Evolutionary conservation across 2,797 vertebrate genomes (phyloP).

Genomic region (Carapus acus): DNA sequence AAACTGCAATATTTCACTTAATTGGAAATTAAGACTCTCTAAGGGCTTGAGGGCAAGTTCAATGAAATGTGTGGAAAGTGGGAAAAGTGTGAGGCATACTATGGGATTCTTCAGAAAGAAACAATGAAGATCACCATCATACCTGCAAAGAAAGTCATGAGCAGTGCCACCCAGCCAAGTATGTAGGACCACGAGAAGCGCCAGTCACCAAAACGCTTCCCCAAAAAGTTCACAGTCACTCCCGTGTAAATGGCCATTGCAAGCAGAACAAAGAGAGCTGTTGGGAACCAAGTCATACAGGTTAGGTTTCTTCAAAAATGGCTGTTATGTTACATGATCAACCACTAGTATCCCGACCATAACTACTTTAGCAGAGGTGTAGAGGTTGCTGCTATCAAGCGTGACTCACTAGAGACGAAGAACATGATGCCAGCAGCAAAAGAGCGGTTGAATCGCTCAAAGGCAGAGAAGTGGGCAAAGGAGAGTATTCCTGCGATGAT

Average conservation of each 20-base stretch:
- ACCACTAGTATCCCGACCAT: no score
- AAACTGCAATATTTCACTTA: no score
- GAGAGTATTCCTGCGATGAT: conserved; percentile 81
- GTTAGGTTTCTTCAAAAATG: no score
- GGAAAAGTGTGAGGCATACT: no score
- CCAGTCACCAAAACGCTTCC: conserved; percentile 83
- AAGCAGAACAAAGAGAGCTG: conserved; percentile 79
- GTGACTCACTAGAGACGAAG: conserved; percentile 79
- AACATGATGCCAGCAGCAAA: conserved; percentile 84
- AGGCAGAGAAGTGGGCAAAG: conserved; percentile 78
- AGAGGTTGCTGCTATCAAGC: no score
- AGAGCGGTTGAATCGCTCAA: conserved; percentile 80
- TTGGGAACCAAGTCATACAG: no score
- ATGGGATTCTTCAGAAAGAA: no score
- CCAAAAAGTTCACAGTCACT: conserved; percentile 82
- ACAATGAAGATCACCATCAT: background rate
- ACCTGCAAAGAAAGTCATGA: conserved; percentile 89
- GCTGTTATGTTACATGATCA: no score
- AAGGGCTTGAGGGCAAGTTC: no score
- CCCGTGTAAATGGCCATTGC: conserved; percentile 85
- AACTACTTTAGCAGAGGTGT: no score
- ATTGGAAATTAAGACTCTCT: no score
- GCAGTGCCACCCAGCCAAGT: conserved; percentile 83
- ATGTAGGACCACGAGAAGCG: conserved; percentile 91
- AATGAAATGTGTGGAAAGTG: no score